Percentiles rank a stretch among this genome's conserved stretches.
Conservation (phyloP, 2,888 invertebrate genomes). For the Ormia ochracea region DNA sequence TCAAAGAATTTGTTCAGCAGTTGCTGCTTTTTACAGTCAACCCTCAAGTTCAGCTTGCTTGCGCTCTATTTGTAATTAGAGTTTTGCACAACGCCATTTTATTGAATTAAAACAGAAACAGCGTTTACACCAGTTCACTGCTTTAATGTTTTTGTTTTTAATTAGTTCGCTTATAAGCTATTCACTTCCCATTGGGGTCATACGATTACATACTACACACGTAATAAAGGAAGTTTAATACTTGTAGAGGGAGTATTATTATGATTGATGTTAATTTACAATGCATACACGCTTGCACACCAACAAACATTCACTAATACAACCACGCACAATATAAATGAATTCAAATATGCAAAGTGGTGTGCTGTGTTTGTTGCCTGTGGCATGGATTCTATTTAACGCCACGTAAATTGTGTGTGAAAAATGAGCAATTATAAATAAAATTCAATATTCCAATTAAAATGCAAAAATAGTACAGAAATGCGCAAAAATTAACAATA, state of each 20-base stretch:
- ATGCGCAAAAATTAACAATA: constrained; percentile 15
- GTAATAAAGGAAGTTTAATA: constrained; percentile 6
- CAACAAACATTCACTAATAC: neutral
- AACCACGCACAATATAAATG: neutral
- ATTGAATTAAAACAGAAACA: neutral
- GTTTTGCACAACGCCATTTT: neutral
- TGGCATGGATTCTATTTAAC: constrained; percentile 31
- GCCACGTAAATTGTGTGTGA: constrained; percentile 55
- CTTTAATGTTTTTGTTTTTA: neutral
- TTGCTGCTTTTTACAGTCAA: too few species aligned
- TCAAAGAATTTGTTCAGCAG: too few species aligned
- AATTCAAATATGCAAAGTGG: constrained; percentile 7
- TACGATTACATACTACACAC: neutral
- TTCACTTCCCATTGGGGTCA: constrained; percentile 40
- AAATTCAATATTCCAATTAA: constrained; percentile 60
- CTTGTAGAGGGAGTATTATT: constrained; percentile 8
- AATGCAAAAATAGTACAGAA: constrained; percentile 11
- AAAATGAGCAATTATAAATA: constrained; percentile 53
- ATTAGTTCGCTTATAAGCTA: constrained; percentile 12
- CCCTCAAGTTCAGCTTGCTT: neutral
- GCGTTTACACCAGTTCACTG: constrained; percentile 7
- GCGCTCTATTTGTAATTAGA: neutral
- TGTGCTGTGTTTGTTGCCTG: constrained; percentile 8
- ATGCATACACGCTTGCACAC: neutral
- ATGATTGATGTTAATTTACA: constrained; percentile 25